These are phyloP conservation scores for Hyaena hyaena DNA, from an alignment of 2,113 vertebrate genomes.

Conservation along the genomic window DNA sequence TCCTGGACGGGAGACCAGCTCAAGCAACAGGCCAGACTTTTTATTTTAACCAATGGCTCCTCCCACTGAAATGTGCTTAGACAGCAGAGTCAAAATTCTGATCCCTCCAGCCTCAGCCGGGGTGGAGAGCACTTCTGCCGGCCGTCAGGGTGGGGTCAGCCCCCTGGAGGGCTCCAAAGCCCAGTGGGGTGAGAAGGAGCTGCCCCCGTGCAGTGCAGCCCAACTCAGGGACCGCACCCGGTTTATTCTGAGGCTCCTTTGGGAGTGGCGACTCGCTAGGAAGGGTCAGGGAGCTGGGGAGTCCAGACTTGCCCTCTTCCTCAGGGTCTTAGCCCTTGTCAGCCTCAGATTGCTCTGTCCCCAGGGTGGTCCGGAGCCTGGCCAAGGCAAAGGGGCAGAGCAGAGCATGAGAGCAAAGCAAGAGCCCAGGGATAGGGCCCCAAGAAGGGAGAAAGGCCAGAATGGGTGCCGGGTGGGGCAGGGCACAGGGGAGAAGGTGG, in stretches of 20 bases:
- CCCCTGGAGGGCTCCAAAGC: not conserved
- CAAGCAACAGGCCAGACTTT: slow-evolving; percentile 40
- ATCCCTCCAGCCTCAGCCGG: not conserved
- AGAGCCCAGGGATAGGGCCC: not conserved
- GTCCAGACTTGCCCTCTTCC: not conserved
- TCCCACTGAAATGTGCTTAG: not conserved
- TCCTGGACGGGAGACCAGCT: not conserved
- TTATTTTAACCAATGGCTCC: not conserved
- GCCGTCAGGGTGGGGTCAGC: not conserved
- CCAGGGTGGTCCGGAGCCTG: not conserved
- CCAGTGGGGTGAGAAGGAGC: not conserved
- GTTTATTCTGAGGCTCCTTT: not conserved
- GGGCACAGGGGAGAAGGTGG: not conserved
- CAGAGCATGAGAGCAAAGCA: not conserved
- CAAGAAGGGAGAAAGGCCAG: not conserved
- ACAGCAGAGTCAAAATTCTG: slow-evolving; percentile 31
- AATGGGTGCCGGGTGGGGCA: not conserved
- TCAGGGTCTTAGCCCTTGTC: not conserved
- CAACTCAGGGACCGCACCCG: not conserved
- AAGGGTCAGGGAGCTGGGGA: not conserved
- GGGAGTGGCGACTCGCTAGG: not conserved
- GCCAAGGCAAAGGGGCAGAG: not conserved
- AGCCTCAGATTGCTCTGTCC: not conserved
- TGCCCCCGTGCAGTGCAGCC: not conserved
- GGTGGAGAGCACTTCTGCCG: not conserved